Percentiles rank a stretch among this genome's conserved stretches.
Conservation (phyloP, 2,797 vertebrate genomes). For the Esox masquinongy region DNA sequence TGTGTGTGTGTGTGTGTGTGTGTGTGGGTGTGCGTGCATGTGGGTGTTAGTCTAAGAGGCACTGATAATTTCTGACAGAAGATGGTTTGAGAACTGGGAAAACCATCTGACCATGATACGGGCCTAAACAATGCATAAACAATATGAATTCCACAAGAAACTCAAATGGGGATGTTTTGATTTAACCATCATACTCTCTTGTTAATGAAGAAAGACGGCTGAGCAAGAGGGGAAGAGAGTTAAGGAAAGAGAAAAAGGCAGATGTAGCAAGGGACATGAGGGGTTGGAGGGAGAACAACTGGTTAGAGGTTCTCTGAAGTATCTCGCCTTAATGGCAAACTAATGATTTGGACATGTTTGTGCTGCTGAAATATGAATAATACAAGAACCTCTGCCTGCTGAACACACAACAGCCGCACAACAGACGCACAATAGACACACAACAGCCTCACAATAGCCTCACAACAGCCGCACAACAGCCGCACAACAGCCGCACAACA, state of each 20-base stretch:
- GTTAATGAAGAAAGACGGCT: no score
- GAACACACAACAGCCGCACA: no score
- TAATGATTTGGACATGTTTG: constrained; percentile 37
- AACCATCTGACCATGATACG: neutral
- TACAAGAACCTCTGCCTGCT: neutral
- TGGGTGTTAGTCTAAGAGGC: neutral
- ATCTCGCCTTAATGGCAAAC: constrained; percentile 34
- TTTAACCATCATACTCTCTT: neutral
- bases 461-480: no score
- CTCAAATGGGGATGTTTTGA: neutral
- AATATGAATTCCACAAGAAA: neutral
- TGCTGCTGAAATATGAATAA: constrained; percentile 41
- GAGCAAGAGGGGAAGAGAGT: neutral
- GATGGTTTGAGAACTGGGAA: neutral
- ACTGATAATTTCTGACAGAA: neutral
- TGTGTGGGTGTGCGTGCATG: constrained; percentile 4
- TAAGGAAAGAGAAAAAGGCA: neutral
- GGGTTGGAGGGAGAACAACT: neutral
- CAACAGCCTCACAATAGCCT: no score
- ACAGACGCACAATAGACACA: no score
- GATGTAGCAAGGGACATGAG: neutral
- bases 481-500: no score
- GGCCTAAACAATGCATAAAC: neutral
- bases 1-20: constrained; percentile 13
- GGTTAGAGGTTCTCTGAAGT: neutral